phyloP scores from a whole-genome alignment of 2,888 invertebrate genomes.

The Andrena minutula region DNA sequence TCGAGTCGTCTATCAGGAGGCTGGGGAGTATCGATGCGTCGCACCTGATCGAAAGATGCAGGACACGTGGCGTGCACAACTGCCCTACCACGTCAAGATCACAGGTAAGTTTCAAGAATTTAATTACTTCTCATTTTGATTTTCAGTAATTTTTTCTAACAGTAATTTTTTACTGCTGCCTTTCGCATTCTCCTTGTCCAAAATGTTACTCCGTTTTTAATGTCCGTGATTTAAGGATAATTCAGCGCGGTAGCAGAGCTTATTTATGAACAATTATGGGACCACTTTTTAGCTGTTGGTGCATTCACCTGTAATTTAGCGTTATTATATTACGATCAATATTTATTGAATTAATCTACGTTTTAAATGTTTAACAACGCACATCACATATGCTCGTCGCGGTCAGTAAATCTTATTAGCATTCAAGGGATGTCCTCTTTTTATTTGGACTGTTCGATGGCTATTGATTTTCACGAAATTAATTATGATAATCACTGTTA shows the following conservation, averaged over 20 bases:
- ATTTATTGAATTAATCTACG: neutral
- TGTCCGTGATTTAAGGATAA: neutral
- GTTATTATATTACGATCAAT: neutral
- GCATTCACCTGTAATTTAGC: neutral
- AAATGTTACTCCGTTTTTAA: neutral
- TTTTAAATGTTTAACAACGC: neutral
- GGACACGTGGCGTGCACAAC: conserved; percentile 83
- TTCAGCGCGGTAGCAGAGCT: neutral
- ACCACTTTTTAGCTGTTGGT: neutral
- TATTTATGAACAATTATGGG: neutral
- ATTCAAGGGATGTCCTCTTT: neutral
- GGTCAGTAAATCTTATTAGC: neutral
- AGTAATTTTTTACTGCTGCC: too few relatives aligned
- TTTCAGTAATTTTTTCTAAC: neutral
- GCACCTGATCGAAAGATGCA: conserved; percentile 86
- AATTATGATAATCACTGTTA: neutral
- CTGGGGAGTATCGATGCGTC: conserved; percentile 91
- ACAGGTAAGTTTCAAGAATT: conserved; percentile 83
- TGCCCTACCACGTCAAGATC: conserved; percentile 85
- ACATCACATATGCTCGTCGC: neutral
- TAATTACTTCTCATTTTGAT: neutral
- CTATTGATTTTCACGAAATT: neutral
- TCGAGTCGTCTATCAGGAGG: conserved; percentile 91
- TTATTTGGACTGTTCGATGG: neutral
- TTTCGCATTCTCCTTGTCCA: neutral